phyloP scores from a whole-genome alignment of 2,888 invertebrate species.

The Aporophyla lueneburgensis region DNA sequence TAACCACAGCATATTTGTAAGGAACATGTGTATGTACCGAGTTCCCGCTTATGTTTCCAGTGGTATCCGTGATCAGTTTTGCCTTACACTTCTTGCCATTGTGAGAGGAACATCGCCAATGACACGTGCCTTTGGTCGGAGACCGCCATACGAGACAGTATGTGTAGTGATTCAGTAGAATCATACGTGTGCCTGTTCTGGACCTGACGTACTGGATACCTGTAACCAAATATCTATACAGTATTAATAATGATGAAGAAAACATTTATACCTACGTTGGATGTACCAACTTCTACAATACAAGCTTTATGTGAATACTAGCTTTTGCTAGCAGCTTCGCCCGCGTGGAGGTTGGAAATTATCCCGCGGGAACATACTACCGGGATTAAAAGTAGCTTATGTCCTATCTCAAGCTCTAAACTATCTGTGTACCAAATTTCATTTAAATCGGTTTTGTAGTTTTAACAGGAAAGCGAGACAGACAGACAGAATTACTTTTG shows the following conservation, averaged over 20 bases:
- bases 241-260: not conserved
- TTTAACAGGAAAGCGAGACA: too few relatives aligned
- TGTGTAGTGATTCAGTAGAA: slow-evolving; percentile 58
- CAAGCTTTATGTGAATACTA: too few relatives aligned
- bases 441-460: too few relatives aligned
- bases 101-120: slow-evolving; percentile 59
- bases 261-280: slow-evolving; percentile 2
- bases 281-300: slow-evolving; percentile 5
- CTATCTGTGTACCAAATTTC: too few relatives aligned
- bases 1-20: slow-evolving; percentile 36
- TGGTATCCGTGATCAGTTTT: slow-evolving; percentile 28
- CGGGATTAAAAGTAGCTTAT: too few relatives aligned
- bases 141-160: slow-evolving; percentile 39
- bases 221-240: slow-evolving; percentile 22
- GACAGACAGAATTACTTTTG: too few relatives aligned
- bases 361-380: too few relatives aligned
- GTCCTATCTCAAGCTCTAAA: too few relatives aligned
- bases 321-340: too few relatives aligned
- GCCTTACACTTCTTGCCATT: slow-evolving; percentile 60
- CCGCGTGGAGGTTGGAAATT: too few relatives aligned
- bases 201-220: slow-evolving; percentile 51
- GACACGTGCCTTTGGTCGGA: slow-evolving; percentile 26
- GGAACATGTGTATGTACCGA: slow-evolving; percentile 40
- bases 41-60: slow-evolving; percentile 31
- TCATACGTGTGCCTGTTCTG: slow-evolving; percentile 52